A percentile compares a stretch with the other conserved stretches of the same genome.
Conservation (phyloP, 2,113 vertebrate genomes). For the Petrocephalus zakoni region DNA sequence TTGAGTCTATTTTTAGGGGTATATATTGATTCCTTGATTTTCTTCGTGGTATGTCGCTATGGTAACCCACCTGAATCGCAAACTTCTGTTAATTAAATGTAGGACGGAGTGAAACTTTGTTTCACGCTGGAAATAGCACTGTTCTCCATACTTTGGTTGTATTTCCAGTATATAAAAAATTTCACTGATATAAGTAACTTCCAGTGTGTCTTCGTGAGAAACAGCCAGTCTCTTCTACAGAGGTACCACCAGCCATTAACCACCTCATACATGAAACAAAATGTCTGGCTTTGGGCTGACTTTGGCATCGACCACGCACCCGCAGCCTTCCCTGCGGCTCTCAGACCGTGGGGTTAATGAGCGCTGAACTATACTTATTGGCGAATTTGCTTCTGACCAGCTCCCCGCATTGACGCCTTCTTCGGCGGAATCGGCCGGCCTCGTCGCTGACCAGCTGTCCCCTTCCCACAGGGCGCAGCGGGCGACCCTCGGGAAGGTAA, state of each 20-base stretch:
- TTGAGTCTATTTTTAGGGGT: slow-evolving; percentile 1
- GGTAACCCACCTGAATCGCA: slow-evolving; percentile 18
- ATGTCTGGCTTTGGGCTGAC: neutral
- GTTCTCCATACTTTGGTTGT: neutral
- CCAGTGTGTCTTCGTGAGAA: neutral
- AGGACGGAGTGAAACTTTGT: neutral
- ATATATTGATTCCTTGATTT: neutral
- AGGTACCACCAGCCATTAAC: neutral
- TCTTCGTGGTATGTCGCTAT: slow-evolving; percentile 15
- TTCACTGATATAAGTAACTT: neutral
- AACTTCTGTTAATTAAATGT: neutral
- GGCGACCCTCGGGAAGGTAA: neutral
- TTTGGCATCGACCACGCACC: neutral
- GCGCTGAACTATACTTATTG: slow-evolving; percentile 4
- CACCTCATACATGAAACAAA: neutral
- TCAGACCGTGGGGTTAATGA: neutral
- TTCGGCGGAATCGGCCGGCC: neutral
- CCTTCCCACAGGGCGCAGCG: neutral
- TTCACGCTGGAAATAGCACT: neutral
- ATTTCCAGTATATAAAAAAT: neutral
- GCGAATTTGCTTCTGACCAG: slow-evolving; percentile 1
- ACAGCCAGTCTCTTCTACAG: neutral
- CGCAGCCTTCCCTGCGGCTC: neutral
- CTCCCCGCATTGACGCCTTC: neutral
- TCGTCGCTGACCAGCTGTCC: neutral